phyloP scores from a whole-genome alignment of 2,113 vertebrate genomes.

The Sitta europaea region DNA sequence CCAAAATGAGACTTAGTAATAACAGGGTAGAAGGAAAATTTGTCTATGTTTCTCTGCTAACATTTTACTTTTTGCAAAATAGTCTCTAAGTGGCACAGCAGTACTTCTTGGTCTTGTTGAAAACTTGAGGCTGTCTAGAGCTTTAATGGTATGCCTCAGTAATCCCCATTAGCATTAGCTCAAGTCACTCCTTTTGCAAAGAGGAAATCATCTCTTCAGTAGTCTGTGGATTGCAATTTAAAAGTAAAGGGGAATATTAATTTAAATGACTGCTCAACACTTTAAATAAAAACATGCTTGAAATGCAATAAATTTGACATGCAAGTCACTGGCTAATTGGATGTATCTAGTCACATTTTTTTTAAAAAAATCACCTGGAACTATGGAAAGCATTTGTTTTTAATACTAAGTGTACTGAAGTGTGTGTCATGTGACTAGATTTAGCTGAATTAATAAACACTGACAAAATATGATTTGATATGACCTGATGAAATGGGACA shows the following conservation, averaged over 20 bases:
- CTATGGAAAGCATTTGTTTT: neutral
- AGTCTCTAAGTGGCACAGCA: neutral
- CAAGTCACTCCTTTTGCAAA: neutral
- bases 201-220: neutral
- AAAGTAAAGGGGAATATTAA: neutral
- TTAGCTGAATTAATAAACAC: conserved; percentile 17
- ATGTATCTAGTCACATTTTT: neutral
- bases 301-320: neutral
- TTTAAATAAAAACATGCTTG: neutral
- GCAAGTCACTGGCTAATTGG: neutral
- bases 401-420: neutral
- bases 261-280: neutral
- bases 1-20: neutral
- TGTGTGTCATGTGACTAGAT: neutral
- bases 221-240: neutral
- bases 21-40: neutral
- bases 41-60: neutral
- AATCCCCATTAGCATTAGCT: neutral
- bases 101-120: neutral
- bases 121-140: neutral
- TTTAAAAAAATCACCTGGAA: neutral
- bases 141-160: neutral
- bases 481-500: conserved; percentile 52
- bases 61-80: neutral
- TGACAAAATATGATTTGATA: conserved; percentile 7